A percentile compares a stretch with the other conserved stretches of the same genome.
Evolutionary conservation across 1,140 invertebrate species (phyloP).

Genomic region (Pseudomyrmex concolor): DNA sequence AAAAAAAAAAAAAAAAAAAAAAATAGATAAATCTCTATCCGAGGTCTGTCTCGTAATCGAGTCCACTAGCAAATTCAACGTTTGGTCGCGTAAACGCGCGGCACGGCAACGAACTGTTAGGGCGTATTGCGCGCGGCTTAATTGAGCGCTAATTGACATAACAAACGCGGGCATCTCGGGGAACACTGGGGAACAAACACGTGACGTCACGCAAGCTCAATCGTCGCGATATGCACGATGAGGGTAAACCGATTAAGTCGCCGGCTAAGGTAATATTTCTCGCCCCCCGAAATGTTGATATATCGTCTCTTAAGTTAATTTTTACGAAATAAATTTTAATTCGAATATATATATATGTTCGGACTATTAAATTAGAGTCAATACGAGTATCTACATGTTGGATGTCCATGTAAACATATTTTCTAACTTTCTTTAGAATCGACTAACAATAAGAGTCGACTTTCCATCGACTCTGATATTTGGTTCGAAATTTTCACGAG

Average conservation of each 20-base stretch:
- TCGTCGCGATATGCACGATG: constrained; percentile 28
- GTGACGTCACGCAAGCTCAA: constrained; percentile 62
- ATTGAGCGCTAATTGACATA: constrained; percentile 80
- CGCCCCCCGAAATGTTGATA: not conserved
- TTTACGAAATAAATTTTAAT: too few species aligned
- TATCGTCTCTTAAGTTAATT: too few species aligned
- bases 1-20: too few species aligned
- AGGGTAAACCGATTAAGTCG: constrained; percentile 50
- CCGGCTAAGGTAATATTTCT: not conserved
- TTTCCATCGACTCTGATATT: too few species aligned
- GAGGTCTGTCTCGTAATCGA: not conserved
- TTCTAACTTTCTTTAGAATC: too few species aligned
- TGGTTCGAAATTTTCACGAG: too few species aligned
- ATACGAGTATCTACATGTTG: too few species aligned
- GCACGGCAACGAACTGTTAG: constrained; percentile 31
- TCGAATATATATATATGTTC: too few species aligned
- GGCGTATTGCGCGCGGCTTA: constrained; percentile 61
- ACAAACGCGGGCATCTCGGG: constrained; percentile 73
- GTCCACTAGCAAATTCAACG: constrained; percentile 11
- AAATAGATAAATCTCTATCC: not conserved
- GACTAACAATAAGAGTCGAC: too few species aligned
- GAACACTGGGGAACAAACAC: too few species aligned
- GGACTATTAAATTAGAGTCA: too few species aligned
- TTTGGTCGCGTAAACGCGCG: constrained; percentile 52
- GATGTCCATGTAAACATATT: too few species aligned